A percentile compares a stretch with the other conserved stretches of the same genome.
Evolutionary conservation across 2,797 vertebrate species (phyloP).

Genomic region (Phoeniculus purpureus): DNA sequence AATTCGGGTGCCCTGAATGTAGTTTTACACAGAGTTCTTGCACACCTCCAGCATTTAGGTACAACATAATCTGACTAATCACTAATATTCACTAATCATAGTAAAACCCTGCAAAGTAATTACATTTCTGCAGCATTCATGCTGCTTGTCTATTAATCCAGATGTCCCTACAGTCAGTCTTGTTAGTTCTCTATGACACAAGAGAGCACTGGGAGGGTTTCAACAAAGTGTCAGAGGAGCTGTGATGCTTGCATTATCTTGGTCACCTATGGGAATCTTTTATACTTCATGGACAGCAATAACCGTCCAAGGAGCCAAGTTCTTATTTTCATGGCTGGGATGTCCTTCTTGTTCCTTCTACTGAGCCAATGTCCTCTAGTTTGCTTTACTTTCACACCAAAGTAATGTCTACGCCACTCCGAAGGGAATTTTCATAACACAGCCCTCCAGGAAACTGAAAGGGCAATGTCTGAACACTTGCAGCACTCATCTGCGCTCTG

Average conservation of each 20-base stretch:
- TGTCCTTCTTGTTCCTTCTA: background rate
- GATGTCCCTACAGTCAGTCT: background rate
- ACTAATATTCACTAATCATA: background rate
- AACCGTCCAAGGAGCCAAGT: background rate
- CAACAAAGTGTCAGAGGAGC: background rate
- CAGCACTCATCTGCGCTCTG: background rate
- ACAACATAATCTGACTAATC: background rate
- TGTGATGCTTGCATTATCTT: background rate
- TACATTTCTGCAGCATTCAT: background rate
- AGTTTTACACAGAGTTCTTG: background rate
- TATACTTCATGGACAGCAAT: background rate
- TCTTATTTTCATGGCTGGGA: background rate
- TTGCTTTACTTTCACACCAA: background rate
- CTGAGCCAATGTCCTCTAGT: background rate
- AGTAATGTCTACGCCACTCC: background rate
- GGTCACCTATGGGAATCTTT: background rate
- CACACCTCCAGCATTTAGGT: background rate
- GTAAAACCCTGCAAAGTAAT: background rate
- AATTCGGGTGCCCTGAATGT: fast-evolving
- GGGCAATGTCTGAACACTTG: background rate
- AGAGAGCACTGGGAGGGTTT: background rate
- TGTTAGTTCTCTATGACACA: background rate
- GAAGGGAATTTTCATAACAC: background rate
- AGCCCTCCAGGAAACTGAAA: background rate
- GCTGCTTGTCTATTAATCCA: background rate